Conservation (phyloP, 2,888 invertebrate genomes). For the Scaeva pyrastri region DNA sequence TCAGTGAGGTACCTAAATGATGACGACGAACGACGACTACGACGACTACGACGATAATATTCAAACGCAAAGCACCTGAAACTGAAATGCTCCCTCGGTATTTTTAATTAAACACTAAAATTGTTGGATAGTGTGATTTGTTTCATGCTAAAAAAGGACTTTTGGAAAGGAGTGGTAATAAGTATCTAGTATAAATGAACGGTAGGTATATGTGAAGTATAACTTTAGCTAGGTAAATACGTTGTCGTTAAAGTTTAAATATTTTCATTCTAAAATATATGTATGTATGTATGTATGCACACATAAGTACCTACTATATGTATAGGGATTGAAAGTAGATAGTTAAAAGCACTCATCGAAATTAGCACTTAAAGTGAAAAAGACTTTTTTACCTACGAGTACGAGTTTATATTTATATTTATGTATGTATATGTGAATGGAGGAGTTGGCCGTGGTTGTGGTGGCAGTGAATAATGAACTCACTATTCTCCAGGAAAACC, state of each 20-base stretch:
- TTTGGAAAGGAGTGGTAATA: neutral
- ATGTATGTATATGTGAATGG: neutral
- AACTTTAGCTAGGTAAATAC: constrained; percentile 6
- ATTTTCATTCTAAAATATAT: constrained; percentile 18
- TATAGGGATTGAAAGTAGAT: neutral
- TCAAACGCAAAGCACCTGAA: constrained; percentile 28
- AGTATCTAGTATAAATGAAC: no score
- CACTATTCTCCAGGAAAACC: neutral
- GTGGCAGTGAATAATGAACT: constrained; percentile 35
- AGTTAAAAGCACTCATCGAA: constrained; percentile 60
- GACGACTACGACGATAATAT: neutral
- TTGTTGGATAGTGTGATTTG: constrained; percentile 46
- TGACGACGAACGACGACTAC: neutral
- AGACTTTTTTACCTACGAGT: neutral
- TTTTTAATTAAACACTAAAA: constrained; percentile 55
- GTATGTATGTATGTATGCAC: neutral
- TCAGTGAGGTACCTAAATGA: constrained; percentile 19
- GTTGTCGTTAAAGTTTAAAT: constrained; percentile 41
- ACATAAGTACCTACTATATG: no score
- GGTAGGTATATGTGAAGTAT: no score
- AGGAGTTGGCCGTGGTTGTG: constrained; percentile 12
- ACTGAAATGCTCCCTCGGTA: constrained; percentile 36
- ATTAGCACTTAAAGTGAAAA: constrained; percentile 56
- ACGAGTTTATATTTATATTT: neutral
- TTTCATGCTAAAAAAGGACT: constrained; percentile 21